A percentile compares a stretch with the other conserved stretches of the same genome.
These are phyloP conservation scores for Thalassarche chlororhynchos DNA, from an alignment of 2,113 vertebrate genomes.

Conservation along the genomic window DNA sequence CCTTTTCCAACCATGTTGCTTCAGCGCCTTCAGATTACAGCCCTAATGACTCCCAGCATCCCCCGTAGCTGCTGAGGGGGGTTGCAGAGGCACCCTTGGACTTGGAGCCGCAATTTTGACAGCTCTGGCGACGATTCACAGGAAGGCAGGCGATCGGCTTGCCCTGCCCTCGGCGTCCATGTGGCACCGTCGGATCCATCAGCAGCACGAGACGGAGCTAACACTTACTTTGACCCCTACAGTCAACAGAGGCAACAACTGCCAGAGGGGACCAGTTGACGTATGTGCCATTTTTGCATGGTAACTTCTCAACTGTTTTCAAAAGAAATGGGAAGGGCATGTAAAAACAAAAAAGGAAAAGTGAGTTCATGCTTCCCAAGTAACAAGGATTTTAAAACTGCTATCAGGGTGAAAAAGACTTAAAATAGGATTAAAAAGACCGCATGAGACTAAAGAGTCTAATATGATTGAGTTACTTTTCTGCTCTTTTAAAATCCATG, in stretches of 20 bases:
- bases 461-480: background rate
- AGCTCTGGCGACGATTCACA: background rate
- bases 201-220: background rate
- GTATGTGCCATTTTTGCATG: background rate
- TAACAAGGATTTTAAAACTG: background rate
- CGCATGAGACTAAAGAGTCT: background rate
- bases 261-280: background rate
- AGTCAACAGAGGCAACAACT: background rate
- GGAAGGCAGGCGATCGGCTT: background rate
- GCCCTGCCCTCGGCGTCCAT: background rate
- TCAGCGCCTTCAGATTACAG: background rate
- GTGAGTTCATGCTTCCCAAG: background rate
- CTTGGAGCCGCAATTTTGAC: background rate
- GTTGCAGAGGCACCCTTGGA: background rate
- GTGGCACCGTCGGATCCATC: background rate
- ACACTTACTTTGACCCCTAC: background rate
- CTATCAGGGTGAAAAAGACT: background rate
- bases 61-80: background rate
- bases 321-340: background rate
- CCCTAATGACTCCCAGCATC: too few relatives aligned
- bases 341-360: background rate
- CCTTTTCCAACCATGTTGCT: background rate
- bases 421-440: background rate
- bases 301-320: background rate
- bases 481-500: background rate